Conservation (phyloP, 2,888 invertebrate genomes). For the Leptinotarsa haldemani region DNA sequence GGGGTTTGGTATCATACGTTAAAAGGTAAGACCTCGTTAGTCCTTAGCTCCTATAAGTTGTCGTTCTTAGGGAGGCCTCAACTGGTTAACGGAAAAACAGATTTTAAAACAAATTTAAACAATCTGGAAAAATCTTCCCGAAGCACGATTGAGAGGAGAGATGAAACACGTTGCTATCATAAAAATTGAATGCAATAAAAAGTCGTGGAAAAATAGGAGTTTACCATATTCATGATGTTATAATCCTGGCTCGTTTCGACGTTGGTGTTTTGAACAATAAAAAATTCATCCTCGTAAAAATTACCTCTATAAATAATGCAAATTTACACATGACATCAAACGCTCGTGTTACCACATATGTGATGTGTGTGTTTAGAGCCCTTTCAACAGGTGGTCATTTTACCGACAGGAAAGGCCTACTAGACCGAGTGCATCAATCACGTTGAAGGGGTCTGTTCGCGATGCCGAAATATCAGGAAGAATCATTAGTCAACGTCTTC, state of each 20-base stretch:
- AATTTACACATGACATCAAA: slow-evolving; percentile 37
- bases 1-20: no score
- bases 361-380: slow-evolving; percentile 32
- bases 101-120: no score
- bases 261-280: background rate
- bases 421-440: slow-evolving; percentile 49
- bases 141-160: no score
- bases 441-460: slow-evolving; percentile 29
- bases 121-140: no score
- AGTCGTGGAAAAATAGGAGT: background rate
- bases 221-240: background rate
- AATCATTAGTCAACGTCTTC: slow-evolving; percentile 47
- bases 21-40: no score
- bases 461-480: slow-evolving; percentile 35
- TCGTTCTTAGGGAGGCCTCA: no score
- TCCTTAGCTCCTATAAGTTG: no score
- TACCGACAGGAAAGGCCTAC: slow-evolving; percentile 45
- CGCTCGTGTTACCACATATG: slow-evolving; percentile 27
- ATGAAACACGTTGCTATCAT: no score
- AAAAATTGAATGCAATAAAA: no score
- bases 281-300: slow-evolving; percentile 29
- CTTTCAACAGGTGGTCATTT: slow-evolving; percentile 50
- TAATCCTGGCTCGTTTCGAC: background rate
- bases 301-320: slow-evolving; percentile 37
- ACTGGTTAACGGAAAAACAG: no score